Base-by-base conservation (phyloP, 2,797 vertebrate species). In the Pangasius mekongensis region DNA sequence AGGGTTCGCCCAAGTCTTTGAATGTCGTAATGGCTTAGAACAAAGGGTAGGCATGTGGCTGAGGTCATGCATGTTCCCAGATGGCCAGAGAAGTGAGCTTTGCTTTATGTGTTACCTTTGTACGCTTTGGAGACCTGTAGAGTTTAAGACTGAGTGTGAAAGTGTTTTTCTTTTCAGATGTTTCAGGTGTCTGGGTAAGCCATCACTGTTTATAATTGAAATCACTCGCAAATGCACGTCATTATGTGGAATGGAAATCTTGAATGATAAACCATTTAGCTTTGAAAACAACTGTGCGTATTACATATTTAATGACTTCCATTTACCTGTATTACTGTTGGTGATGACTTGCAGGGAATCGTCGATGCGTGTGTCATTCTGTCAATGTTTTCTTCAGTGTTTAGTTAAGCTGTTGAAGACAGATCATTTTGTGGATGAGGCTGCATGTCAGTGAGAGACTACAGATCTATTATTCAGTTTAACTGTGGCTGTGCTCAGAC, bases 391-490 rank as follows among this genome's bases (percentile, higher is more conserved):
- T 24, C 16, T 69, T 84, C 39, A 80, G 66, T 60, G 81, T 87
- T 74, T 58, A 36, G 27, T 36, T 52, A 74, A 78, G 47, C 71
- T 78, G 16, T 86, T 69, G 16, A 86, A 86, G 66, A 18, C 73
- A 77, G 76, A 84, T 36, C 64, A 89, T 64, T 87, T n/a, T 78
- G 24, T 82, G 84, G 76, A 87, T 87, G 64, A 69, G 49, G 58
- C 69, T 87, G 81, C 88, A 85, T 87, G 88, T 91, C 92, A 93
- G 91, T 89, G 58, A 87, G 93, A 86, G 90, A 94, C 94, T 93
- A 94, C 92, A 94, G 94, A 96, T 96, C 93, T 95, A 94, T 96
- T 95, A 96, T 96, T 97, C 95, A 94, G 94, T 94, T 96, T 94
- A 92, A 93, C 93, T 94, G 94, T 93, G 92, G 92, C 94, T 94